phyloP scores from a whole-genome alignment of 2,888 invertebrate genomes.

The Phortica magna region DNA sequence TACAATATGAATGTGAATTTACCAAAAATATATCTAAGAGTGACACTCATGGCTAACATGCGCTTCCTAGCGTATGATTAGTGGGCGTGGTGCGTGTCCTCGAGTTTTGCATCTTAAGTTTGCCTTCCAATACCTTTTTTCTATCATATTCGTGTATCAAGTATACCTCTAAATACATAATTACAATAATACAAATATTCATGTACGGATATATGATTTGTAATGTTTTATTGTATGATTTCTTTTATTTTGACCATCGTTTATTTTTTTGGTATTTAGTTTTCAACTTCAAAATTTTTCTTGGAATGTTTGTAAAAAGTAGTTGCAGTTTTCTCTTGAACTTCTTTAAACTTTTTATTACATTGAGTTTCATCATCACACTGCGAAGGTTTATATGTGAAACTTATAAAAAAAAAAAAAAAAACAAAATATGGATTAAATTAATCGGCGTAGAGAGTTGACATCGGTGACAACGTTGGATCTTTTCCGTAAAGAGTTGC shows the following conservation, averaged over 20 bases:
- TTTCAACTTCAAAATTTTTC: conserved; percentile 40
- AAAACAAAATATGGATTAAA: conserved; percentile 24
- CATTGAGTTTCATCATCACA: conserved; percentile 38
- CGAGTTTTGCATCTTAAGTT: background rate
- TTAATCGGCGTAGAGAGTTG: conserved; percentile 52
- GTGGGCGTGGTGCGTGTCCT: background rate
- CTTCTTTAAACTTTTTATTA: conserved; percentile 11
- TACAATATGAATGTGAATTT: too few relatives aligned
- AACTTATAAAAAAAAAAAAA: conserved; percentile 22
- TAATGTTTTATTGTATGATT: background rate
- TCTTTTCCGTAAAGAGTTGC: background rate
- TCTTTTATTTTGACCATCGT: too few relatives aligned
- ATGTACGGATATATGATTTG: conserved; percentile 5
- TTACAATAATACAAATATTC: background rate
- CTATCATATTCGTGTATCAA: background rate
- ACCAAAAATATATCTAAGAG: background rate
- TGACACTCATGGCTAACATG: background rate
- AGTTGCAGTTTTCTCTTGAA: conserved; percentile 31
- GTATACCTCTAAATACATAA: background rate
- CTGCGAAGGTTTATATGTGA: conserved; percentile 68
- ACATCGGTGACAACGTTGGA: conserved; percentile 46
- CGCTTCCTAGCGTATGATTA: background rate
- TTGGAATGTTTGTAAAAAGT: conserved; percentile 68
- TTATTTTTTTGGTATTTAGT: conserved; percentile 10
- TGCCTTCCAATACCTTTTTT: background rate